Conservation (phyloP, 2,888 invertebrate species). For the Caenorhabditis japonica region DNA sequence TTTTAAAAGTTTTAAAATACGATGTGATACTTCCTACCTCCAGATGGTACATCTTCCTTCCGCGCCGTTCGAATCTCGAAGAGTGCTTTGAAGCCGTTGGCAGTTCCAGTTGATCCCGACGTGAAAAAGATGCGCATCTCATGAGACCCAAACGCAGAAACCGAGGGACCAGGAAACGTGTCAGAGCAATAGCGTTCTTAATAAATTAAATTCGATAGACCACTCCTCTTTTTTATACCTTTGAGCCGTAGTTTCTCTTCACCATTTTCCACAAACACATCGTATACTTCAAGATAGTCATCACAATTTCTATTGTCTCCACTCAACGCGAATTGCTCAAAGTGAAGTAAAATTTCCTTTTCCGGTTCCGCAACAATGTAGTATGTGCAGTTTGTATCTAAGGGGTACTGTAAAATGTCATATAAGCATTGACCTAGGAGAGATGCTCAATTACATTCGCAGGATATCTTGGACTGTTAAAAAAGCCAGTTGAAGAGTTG, state of each 20-base stretch:
- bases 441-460: constrained; percentile 66
- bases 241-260: constrained; percentile 34
- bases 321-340: constrained; percentile 74
- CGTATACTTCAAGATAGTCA: constrained; percentile 75
- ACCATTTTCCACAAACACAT: constrained; percentile 68
- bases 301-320: constrained; percentile 65
- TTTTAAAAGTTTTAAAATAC: not conserved
- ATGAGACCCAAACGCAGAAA: constrained; percentile 89
- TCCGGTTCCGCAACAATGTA: constrained; percentile 77
- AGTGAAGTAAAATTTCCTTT: constrained; percentile 73
- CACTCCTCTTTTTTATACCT: constrained; percentile 4
- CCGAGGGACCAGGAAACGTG: constrained; percentile 93
- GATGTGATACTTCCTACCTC: constrained; percentile 9
- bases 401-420: constrained; percentile 77
- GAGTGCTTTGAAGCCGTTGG: constrained; percentile 94
- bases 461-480: constrained; percentile 79
- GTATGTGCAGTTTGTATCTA: constrained; percentile 79
- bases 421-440: not conserved
- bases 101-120: constrained; percentile 88
- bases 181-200: constrained; percentile 86
- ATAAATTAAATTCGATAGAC: constrained; percentile 5
- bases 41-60: constrained; percentile 69
- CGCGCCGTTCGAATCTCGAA: constrained; percentile 86
- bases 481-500: constrained; percentile 77
- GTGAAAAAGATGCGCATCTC: constrained; percentile 90